These are phyloP conservation scores for Hycleus phaleratus DNA, from an alignment of 1,140 invertebrate genomes.

Conservation along the genomic window DNA sequence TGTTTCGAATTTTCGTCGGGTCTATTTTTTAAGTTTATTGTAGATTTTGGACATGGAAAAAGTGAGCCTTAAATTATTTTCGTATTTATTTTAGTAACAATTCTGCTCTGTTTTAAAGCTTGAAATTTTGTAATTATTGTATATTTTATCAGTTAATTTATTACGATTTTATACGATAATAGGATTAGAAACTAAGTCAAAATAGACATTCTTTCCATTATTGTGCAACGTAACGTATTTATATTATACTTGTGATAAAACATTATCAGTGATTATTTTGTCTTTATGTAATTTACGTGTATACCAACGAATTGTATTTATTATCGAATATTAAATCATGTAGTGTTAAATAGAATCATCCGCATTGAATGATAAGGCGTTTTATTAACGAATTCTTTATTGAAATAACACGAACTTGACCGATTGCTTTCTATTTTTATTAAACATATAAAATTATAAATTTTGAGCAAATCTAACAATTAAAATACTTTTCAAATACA, in stretches of 20 bases:
- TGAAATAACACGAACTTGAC: no score
- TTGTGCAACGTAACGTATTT: not conserved
- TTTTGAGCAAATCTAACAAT: no score
- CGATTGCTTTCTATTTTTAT: no score
- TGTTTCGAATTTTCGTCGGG: not conserved
- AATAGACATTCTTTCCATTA: no score
- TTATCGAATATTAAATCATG: not conserved
- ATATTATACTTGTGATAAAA: constrained; percentile 12
- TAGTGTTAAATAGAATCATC: no score
- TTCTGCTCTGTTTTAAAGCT: not conserved
- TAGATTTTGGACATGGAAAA: not conserved
- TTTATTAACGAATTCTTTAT: no score
- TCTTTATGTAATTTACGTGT: constrained; percentile 9
- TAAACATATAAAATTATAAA: no score
- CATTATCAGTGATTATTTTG: not conserved
- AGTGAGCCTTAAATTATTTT: constrained; percentile 12
- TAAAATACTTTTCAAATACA: no score
- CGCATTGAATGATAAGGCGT: no score
- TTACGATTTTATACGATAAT: constrained; percentile 14
- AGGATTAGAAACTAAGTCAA: no score
- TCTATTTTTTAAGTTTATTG: not conserved
- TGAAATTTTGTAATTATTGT: constrained; percentile 12
- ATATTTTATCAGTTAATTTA: constrained; percentile 17
- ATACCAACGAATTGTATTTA: constrained; percentile 13
- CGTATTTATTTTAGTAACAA: constrained; percentile 7